Base-by-base conservation (phyloP, 2,113 vertebrate genomes). In the Eretmochelys imbricata region DNA sequence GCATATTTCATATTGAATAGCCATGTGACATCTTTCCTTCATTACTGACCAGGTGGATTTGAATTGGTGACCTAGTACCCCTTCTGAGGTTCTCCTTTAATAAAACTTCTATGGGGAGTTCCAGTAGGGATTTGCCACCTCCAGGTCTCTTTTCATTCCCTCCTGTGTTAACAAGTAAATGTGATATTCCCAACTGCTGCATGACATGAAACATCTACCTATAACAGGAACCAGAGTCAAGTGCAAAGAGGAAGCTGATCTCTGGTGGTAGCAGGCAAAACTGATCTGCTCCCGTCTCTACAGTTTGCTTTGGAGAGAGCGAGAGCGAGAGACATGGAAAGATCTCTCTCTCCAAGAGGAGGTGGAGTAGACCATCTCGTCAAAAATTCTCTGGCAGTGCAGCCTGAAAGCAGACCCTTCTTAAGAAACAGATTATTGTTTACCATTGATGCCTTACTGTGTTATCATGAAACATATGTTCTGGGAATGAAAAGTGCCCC, bases 1-100 rank as follows among this genome's bases (percentile, higher is more conserved):
- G n/a, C 62, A 13, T 3, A 1, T 6, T 2, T 22, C 0, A 0
- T 3, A 54, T 1, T 31, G 19, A 31, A 51, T 80, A 24, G 83
- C n/a, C 87, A 85, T 46, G 55, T 27, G 75, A 38, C n/a, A 38
- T 55, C 49, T 62, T 53, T 50, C 69, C 38, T 38, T 48, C 42
- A 48, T 27, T 78, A 48, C 38, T 76, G 72, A 46, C 84, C 90
- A 84, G 87, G 11, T 0, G 0, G 19, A 90, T 48, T 89, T n/a
- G 25, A 91, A 24, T 13, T 12, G 42, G 8, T 0, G 2, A 0
- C 29, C 46, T 88, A 87, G 24, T 62, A 38, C 42, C 50, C 3
- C 2, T 57, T 53, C 38, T 27, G 1, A 8, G 31, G 72, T 42
- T 5, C 3, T 78, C 42, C 42, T 78, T 78, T 46, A 78, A 27